A percentile compares a stretch with the other conserved stretches of the same genome.
These are phyloP conservation scores for Podarcis cretensis DNA, from an alignment of 2,113 vertebrate species.

Conservation along the genomic window DNA sequence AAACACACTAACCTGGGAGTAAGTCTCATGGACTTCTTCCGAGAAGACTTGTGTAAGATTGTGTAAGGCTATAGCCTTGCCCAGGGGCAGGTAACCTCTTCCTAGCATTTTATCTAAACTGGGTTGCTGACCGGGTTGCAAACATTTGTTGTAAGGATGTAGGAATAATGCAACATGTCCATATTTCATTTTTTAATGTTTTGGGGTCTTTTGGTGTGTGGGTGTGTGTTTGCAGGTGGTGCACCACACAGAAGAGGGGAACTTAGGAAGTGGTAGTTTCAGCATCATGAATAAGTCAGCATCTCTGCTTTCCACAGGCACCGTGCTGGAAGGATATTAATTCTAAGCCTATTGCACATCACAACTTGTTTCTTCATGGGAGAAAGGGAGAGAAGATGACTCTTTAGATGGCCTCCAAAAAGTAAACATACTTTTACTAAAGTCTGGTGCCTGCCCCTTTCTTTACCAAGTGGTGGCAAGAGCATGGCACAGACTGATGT, in stretches of 20 bases:
- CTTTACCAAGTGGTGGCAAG: too few relatives aligned
- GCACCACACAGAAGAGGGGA: not conserved
- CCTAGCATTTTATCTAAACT: not conserved
- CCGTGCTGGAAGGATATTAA: not conserved
- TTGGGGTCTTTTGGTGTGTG: not conserved
- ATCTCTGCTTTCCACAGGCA: not conserved
- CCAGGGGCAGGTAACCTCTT: too few relatives aligned
- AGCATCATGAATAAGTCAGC: not conserved
- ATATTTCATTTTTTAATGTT: not conserved
- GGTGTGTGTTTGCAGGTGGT: not conserved
- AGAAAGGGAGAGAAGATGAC: not conserved
- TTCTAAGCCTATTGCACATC: not conserved
- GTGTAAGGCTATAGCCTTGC: too few relatives aligned
- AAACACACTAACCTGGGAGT: too few relatives aligned
- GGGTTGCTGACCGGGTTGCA: not conserved
- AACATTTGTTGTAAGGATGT: not conserved
- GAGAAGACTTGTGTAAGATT: too few relatives aligned
- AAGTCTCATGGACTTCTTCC: too few relatives aligned
- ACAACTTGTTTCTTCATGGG: not conserved
- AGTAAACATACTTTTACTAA: too few relatives aligned
- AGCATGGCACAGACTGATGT: too few relatives aligned
- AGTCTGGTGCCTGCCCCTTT: too few relatives aligned
- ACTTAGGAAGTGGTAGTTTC: not conserved
- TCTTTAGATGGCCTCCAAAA: too few relatives aligned
- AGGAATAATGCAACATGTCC: not conserved